Evolutionary conservation across 30 jellyfish, hydroid and myxozoan genomes (phyloP).

Genomic region (Hydractinia symbiolongicarpus): DNA sequence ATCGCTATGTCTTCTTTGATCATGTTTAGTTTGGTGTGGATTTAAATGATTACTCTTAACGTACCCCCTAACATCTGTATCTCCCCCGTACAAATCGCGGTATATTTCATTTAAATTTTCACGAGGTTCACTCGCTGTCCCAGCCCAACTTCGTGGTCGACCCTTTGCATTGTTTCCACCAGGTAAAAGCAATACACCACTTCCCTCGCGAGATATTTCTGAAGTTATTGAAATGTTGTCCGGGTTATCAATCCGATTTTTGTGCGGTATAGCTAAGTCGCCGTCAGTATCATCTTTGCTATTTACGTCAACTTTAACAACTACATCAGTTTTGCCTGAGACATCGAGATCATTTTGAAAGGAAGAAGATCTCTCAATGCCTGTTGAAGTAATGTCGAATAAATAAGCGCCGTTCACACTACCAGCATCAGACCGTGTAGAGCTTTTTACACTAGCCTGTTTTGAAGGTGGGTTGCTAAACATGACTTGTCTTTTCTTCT

Average conservation of each 20-base stretch:
- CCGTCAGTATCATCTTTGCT: no score
- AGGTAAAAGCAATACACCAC: not conserved
- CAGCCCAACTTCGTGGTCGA: constrained; percentile 11
- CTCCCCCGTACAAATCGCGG: not conserved
- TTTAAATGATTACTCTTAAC: not conserved
- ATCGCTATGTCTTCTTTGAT: not conserved
- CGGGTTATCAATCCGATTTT: not conserved
- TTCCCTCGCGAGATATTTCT: not conserved
- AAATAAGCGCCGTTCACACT: not conserved
- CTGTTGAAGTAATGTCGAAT: constrained; percentile 3
- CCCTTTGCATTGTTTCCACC: constrained; percentile 6
- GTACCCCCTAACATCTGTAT: not conserved
- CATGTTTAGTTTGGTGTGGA: not conserved
- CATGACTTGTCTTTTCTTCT: not conserved
- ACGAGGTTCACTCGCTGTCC: not conserved
- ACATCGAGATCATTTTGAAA: not conserved
- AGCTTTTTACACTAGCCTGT: not conserved
- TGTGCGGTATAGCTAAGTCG: no score
- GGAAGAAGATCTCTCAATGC: constrained; percentile 2
- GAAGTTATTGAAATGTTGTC: not conserved
- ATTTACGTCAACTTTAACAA: no score
- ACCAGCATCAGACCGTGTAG: not conserved
- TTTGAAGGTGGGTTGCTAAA: not conserved
- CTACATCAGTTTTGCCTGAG: no score
- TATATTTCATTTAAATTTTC: not conserved